These are phyloP conservation scores for Formica selysi DNA, from an alignment of 1,140 invertebrate genomes.

Conservation along the genomic window DNA sequence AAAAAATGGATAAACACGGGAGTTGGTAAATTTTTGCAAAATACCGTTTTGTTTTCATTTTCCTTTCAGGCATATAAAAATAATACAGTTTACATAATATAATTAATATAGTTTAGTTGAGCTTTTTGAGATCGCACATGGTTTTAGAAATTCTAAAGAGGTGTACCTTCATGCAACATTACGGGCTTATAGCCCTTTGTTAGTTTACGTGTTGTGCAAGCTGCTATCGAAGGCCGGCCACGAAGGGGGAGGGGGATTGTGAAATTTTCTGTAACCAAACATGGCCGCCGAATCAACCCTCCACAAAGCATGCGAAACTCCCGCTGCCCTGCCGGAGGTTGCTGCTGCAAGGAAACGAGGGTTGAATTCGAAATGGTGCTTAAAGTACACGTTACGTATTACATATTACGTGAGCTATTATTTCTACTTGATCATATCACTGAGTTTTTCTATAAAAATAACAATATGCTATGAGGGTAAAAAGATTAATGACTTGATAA, in stretches of 20 bases:
- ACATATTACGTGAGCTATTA: constrained; percentile 51
- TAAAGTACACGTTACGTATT: constrained; percentile 54
- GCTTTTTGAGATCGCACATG: not conserved
- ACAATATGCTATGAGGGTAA: not conserved
- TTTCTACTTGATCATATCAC: constrained; percentile 54
- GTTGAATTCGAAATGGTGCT: constrained; percentile 43
- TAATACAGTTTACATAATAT: not conserved
- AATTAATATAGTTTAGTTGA: not conserved
- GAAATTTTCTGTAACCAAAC: constrained; percentile 71
- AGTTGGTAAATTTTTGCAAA: not conserved
- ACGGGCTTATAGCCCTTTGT: constrained; percentile 70
- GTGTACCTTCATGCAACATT: constrained; percentile 38
- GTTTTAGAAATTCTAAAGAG: constrained; percentile 12
- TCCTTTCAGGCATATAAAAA: not conserved
- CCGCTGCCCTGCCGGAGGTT: constrained; percentile 38
- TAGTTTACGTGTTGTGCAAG: constrained; percentile 73
- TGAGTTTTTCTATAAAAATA: constrained; percentile 34
- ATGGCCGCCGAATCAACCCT: constrained; percentile 69
- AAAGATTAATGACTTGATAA: not conserved
- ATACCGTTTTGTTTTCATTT: not conserved
- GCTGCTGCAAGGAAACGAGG: constrained; percentile 42
- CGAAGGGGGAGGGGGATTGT: constrained; percentile 54
- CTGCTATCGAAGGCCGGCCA: constrained; percentile 67
- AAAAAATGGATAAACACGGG: not conserved
- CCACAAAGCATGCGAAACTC: constrained; percentile 48